Percentiles rank a stretch among this genome's conserved stretches.
Conservation (phyloP, 2,113 vertebrate species). For the Entelurus aequoreus region DNA sequence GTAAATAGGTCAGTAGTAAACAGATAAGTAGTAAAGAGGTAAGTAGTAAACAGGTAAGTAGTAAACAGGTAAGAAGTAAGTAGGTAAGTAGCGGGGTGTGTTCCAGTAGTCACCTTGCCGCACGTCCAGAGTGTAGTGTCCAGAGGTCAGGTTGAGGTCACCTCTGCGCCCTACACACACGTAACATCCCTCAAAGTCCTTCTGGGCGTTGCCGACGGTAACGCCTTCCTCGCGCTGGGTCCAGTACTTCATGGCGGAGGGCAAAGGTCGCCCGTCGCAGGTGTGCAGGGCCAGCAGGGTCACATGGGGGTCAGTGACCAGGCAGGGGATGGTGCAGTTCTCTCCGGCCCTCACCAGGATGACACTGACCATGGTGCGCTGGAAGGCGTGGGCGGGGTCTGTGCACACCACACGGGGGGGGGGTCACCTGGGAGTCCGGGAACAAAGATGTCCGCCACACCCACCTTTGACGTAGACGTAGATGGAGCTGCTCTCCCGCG, state of each 20-base stretch:
- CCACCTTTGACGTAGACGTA: constrained; percentile 73
- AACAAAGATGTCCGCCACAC: neutral
- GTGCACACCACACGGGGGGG: neutral
- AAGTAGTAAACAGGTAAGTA: no score
- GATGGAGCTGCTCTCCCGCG: constrained; percentile 60
- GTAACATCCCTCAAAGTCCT: constrained; percentile 67
- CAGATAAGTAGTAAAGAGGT: no score
- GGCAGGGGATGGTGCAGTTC: constrained; percentile 65
- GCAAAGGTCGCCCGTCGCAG: constrained; percentile 56
- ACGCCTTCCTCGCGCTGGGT: constrained; percentile 58
- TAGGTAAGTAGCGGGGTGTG: no score
- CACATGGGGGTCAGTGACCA: constrained; percentile 67
- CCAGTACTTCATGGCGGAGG: constrained; percentile 46
- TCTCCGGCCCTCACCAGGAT: constrained; percentile 63
- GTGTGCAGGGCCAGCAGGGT: constrained; percentile 50
- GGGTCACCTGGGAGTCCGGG: neutral
- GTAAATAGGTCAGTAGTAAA: no score
- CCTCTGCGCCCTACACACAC: constrained; percentile 55
- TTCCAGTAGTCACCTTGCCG: constrained; percentile 45
- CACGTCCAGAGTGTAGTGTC: constrained; percentile 63
- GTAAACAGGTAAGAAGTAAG: no score
- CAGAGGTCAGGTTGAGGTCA: constrained; percentile 50
- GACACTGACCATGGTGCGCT: constrained; percentile 61
- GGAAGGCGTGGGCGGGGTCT: constrained; percentile 63
- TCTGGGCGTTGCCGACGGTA: constrained; percentile 51